Percentiles rank a stretch among this genome's conserved stretches.
Evolutionary conservation across 2,113 vertebrate species (phyloP).

Genomic region (Choloepus hoffmanni): DNA sequence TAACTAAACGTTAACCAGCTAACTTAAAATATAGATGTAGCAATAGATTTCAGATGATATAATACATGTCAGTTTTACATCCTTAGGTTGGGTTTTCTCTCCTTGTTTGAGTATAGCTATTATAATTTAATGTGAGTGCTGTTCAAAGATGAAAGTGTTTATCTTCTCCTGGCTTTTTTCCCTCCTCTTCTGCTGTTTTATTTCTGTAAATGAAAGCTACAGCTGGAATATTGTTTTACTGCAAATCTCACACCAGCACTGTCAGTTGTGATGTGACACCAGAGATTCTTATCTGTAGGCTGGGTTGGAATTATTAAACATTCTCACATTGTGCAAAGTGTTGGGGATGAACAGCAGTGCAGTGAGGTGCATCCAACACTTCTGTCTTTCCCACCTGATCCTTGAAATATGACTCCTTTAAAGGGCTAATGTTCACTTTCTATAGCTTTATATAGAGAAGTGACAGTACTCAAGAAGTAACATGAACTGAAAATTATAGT

Average conservation of each 20-base stretch:
- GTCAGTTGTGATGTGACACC: slow-evolving; percentile 89
- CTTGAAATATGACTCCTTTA: slow-evolving; percentile 88
- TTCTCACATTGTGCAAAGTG: slow-evolving; percentile 91
- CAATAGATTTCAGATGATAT: slow-evolving; percentile 64
- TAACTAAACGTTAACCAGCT: slow-evolving; percentile 79
- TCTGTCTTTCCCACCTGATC: slow-evolving; percentile 90
- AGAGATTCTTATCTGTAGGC: slow-evolving; percentile 90
- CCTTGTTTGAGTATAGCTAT: slow-evolving; percentile 79
- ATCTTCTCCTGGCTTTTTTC: slow-evolving; percentile 82
- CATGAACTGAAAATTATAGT: slow-evolving; percentile 82
- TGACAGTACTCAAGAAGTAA: slow-evolving; percentile 85
- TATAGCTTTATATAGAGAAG: slow-evolving; percentile 81
- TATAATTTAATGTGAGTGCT: slow-evolving; percentile 82
- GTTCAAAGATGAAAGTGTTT: slow-evolving; percentile 87
- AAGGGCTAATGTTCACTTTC: slow-evolving; percentile 88
- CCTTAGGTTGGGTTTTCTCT: slow-evolving; percentile 60
- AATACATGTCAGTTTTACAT: slow-evolving; percentile 68
- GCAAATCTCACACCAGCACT: slow-evolving; percentile 89
- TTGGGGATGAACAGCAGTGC: slow-evolving; percentile 90
- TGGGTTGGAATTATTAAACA: slow-evolving; percentile 91
- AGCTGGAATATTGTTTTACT: slow-evolving; percentile 92
- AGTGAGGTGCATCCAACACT: slow-evolving; percentile 89
- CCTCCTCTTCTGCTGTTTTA: slow-evolving; percentile 87
- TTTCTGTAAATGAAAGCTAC: slow-evolving; percentile 89
- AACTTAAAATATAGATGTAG: slow-evolving; percentile 70